Evolutionary conservation across 35 echinoderm and acorn worm genomes (phyloP).

Genomic region (Apostichopus parvimensis): DNA sequence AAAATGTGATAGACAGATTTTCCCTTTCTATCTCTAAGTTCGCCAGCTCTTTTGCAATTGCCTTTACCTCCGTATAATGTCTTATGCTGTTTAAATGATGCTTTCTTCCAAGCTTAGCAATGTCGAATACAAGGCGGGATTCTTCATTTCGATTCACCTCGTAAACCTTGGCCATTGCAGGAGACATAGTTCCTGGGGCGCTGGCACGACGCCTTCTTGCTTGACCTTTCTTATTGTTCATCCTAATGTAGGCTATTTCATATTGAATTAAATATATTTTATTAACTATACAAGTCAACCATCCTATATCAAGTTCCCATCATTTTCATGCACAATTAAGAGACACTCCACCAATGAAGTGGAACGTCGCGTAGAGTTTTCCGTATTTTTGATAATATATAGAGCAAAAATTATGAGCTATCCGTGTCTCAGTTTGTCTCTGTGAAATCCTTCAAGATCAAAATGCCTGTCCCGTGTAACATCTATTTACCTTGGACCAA

Average conservation of each 20-base stretch:
- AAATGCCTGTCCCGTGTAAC: no score
- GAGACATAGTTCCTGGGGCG: slow-evolving; percentile 14
- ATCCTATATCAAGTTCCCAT: no score
- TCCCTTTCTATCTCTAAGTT: slow-evolving; percentile 32
- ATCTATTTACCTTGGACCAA: no score
- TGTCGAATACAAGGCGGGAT: not conserved
- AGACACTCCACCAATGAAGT: no score
- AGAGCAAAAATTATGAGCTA: no score
- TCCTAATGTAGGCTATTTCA: not conserved
- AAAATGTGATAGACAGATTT: slow-evolving; percentile 1
- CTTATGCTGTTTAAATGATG: slow-evolving; percentile 37
- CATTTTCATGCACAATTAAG: no score
- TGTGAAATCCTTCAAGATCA: no score
- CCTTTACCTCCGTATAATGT: slow-evolving; percentile 16
- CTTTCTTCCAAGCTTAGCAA: slow-evolving; percentile 6
- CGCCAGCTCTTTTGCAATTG: slow-evolving; percentile 17
- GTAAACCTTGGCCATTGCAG: slow-evolving; percentile 39
- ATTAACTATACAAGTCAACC: no score
- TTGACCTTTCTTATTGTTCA: slow-evolving; percentile 11
- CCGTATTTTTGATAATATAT: no score
- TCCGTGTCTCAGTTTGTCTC: no score
- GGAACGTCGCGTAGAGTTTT: no score
- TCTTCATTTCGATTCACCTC: slow-evolving; percentile 34
- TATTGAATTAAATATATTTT: no score
- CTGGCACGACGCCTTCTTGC: slow-evolving; percentile 3